Evolutionary conservation across 2,797 vertebrate genomes (phyloP), one percentile per base, ranked within the genome.

Genomic region (Sebastes steindachneri): DNA sequence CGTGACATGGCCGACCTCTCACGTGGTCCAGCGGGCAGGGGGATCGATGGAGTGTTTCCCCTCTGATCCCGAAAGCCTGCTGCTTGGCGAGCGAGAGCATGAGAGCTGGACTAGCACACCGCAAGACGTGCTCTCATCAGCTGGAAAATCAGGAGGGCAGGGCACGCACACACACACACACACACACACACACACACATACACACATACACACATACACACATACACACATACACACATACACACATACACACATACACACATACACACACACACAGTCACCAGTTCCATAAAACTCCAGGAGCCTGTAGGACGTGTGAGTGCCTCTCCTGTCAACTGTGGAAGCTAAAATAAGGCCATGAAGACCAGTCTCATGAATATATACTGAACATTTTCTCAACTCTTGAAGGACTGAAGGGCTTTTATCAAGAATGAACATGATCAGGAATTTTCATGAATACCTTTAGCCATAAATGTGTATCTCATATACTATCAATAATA

Each of bases 1-100:
- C 17, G 78, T 54, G 79, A 86, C 80, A 71, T 5, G 74, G 62
- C 79, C 33, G 78, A 84, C 84, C 85, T 81, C 78, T 85, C 78
- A 51, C 65, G 10, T 37, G 71, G 58, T 74, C 57, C 23, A 14
- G 59, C 45, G n/a, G 58, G 65, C 72, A 10, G 31, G 4, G 15
- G 28, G 51, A 90, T 89, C 69, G 53, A 86, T 82, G 1, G 5
- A 80, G 76, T 66, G 55, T 21, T 79, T 64, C 86, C 31, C 76
- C 73, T 68, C 71, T 77, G 82, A 72, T 71, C 84, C 58, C 58
- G 1, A 23, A 62, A 72, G 69, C 55, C 70, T 26, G 11, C 29
- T 10, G 68, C 51, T 37, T 4, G 48, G 37, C 0, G 35, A 73
- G 64, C 35, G 23, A 75, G 79, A 85, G 80, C 79, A 79, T 68